These are phyloP conservation scores for Temnothorax curvispinosus DNA, from an alignment of 1,140 invertebrate species.

Conservation along the genomic window DNA sequence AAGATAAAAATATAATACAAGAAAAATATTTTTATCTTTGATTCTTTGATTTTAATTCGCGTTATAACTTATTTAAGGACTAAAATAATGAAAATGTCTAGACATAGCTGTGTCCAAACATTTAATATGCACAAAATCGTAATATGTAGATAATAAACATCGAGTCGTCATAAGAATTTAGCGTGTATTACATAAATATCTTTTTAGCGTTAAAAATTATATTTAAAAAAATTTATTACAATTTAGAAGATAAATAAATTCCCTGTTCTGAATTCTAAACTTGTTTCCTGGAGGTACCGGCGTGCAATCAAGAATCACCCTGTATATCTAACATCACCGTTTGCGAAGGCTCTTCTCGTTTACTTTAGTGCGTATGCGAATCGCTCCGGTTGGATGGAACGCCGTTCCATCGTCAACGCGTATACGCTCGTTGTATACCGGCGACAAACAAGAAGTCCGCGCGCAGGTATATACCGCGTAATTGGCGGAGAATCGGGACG, in stretches of 20 bases:
- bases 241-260: background rate
- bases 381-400: slow-evolving; percentile 56
- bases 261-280: background rate
- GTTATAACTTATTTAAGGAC: too few relatives aligned
- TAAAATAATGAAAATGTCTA: too few relatives aligned
- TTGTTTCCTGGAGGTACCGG: background rate
- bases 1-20: too few relatives aligned
- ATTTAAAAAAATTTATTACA: background rate
- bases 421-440: slow-evolving; percentile 78
- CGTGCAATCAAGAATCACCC: slow-evolving; percentile 16
- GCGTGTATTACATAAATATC: background rate
- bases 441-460: slow-evolving; percentile 69
- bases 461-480: slow-evolving; percentile 31
- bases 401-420: slow-evolving; percentile 72
- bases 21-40: too few relatives aligned
- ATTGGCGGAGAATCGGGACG: slow-evolving; percentile 49
- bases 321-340: slow-evolving; percentile 68
- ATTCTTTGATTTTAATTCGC: too few relatives aligned
- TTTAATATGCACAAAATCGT: background rate
- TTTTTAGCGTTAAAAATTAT: background rate
- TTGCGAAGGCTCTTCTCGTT: slow-evolving; percentile 66
- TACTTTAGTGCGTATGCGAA: slow-evolving; percentile 60
- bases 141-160: background rate
- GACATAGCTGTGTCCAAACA: too few relatives aligned
- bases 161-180: background rate